These are phyloP conservation scores for Timema cristinae DNA, from an alignment of 2,888 invertebrate species.

Conservation along the genomic window DNA sequence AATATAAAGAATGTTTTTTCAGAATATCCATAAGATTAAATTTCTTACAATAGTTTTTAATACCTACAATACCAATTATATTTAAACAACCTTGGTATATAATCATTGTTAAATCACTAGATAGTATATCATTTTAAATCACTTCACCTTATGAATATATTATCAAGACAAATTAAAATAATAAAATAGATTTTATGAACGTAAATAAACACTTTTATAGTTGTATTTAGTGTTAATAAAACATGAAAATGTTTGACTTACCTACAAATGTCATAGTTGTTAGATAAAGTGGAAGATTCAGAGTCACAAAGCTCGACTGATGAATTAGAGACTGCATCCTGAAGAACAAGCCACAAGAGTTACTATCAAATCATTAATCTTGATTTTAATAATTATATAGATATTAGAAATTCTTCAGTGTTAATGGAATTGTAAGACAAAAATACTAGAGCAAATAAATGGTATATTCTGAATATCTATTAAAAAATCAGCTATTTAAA, in stretches of 20 bases:
- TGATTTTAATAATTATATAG: too few species aligned
- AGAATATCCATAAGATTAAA: too few species aligned
- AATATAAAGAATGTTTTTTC: too few species aligned
- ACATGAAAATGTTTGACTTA: conserved; percentile 15
- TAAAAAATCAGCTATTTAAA: too few species aligned
- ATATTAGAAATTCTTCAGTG: too few species aligned
- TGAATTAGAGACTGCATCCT: conserved; percentile 29
- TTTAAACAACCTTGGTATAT: too few species aligned
- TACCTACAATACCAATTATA: not conserved
- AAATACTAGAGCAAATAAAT: too few species aligned
- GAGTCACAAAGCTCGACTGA: conserved; percentile 29
- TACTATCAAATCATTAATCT: too few species aligned
- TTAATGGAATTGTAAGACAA: too few species aligned
- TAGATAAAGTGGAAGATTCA: conserved; percentile 30
- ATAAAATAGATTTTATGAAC: not conserved
- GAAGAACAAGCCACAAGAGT: conserved; percentile 11
- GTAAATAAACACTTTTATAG: not conserved
- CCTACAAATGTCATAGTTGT: conserved; percentile 41
- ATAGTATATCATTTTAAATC: not conserved
- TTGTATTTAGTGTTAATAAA: not conserved
- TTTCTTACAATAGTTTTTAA: not conserved
- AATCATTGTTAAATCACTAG: too few species aligned
- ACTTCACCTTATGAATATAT: not conserved
- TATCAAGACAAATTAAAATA: not conserved
- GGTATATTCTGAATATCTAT: too few species aligned